Percentiles rank a stretch among this genome's conserved stretches.
phyloP scores from a whole-genome alignment of 2,113 vertebrate genomes.

The Ascaphus truei region DNA sequence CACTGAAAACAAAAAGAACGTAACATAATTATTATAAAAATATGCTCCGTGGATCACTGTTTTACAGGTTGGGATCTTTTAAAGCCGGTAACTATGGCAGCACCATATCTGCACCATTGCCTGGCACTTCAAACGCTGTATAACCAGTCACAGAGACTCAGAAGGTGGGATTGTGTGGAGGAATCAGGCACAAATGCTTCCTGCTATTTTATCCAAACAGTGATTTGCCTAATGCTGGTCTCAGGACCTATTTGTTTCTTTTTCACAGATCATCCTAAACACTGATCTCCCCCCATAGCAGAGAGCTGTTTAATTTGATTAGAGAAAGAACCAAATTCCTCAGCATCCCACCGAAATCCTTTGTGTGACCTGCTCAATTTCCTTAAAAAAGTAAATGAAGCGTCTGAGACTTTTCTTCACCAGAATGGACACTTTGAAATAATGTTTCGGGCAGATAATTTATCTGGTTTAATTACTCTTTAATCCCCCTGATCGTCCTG shows the following conservation, averaged over 20 bases:
- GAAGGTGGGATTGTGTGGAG: too few relatives aligned
- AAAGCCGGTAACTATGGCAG: too few relatives aligned
- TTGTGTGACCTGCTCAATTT: slow-evolving; percentile 50
- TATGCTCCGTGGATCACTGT: too few relatives aligned
- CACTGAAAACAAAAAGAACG: too few relatives aligned
- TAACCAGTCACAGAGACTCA: too few relatives aligned
- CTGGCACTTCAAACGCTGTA: too few relatives aligned
- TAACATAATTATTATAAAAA: too few relatives aligned
- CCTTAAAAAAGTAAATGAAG: slow-evolving; percentile 59
- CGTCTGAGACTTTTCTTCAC: slow-evolving; percentile 62
- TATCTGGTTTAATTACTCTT: slow-evolving; percentile 80
- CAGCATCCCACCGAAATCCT: slow-evolving; percentile 10
- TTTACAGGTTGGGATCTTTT: too few relatives aligned
- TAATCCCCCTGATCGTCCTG: slow-evolving; percentile 84
- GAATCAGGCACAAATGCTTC: slow-evolving; percentile 21
- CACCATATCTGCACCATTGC: too few relatives aligned
- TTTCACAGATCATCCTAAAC: slow-evolving; percentile 13
- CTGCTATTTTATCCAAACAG: slow-evolving; percentile 19
- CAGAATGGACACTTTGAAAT: slow-evolving; percentile 69
- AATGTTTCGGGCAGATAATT: slow-evolving; percentile 64
- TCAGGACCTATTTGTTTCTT: slow-evolving; percentile 33
- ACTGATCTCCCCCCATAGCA: slow-evolving; percentile 9
- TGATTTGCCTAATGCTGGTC: slow-evolving; percentile 26
- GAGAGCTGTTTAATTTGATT: slow-evolving; percentile 12
- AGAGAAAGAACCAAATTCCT: slow-evolving; percentile 17